Base-by-base conservation (phyloP, 2,113 vertebrate genomes). In the Scomber scombrus region DNA sequence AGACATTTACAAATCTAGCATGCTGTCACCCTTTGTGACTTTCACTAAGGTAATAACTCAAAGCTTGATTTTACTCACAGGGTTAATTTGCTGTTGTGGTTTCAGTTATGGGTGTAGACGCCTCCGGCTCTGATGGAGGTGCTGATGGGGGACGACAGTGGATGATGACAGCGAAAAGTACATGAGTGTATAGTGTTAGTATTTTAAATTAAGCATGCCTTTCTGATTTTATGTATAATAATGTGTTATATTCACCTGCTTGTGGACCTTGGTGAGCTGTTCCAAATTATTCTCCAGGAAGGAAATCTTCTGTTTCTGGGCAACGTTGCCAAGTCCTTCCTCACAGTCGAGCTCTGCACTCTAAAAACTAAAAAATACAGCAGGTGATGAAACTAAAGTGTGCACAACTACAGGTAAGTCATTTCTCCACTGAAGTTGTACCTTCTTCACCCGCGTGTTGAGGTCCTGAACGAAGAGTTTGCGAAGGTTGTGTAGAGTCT, bases 241-340 rank as follows among this genome's bases (percentile, higher is more conserved):
- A 21, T 23, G 14, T 16, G 0, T 10, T 19, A 11, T 11, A 2
- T 5, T 18, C 91, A 99, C 97, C 97, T 99, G 97, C 87, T 99
- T 98, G 95, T 98, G 97, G 92, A 97, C 97, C 71, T 98, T 98
- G 29, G 97, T 98, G 93, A 99, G 97, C 87, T 98, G 97, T 81
- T 98, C 97, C 91, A 98, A 85, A 91, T 98, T 98, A 86, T 98
- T 98, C 92, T 98, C 97, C 94, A 98, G 94, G 94, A 98, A 98
- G 87, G 96, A 97, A 87, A 98, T 97, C 87, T 97, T 98, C 93
- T 98, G 97, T 86, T 99, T 98, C 94, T 97, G 97, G 15, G 96
- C 96, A 0, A 95, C 94, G 5, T 96, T 97, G 14, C 97, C 96
- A 0, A 96, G 96, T 23, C 94, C 96, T 2, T 99, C 97, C 4